These are phyloP conservation scores for Agrotis exclamationis DNA, from an alignment of 2,888 invertebrate species.

Conservation along the genomic window DNA sequence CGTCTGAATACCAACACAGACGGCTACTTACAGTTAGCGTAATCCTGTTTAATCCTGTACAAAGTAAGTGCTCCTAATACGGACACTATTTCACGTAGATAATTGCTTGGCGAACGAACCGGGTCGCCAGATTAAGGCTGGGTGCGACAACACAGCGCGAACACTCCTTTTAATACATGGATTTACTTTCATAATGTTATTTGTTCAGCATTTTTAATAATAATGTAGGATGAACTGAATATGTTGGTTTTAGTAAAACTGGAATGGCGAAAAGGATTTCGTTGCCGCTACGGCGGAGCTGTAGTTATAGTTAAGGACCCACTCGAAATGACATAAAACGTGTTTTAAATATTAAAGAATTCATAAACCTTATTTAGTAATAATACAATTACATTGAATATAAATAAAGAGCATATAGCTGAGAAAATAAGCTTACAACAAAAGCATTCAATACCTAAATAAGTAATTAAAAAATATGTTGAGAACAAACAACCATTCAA, in stretches of 20 bases:
- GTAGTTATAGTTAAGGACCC: slow-evolving; percentile 31
- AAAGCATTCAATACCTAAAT: slow-evolving; percentile 1
- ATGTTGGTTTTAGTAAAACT: slow-evolving; percentile 36
- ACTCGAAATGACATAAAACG: slow-evolving; percentile 5
- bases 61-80: slow-evolving; percentile 87
- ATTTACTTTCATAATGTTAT: slow-evolving; percentile 65
- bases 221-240: slow-evolving; percentile 46
- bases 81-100: slow-evolving; percentile 88
- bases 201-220: slow-evolving; percentile 61
- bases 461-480: slow-evolving; percentile 23
- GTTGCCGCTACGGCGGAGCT: neutral
- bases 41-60: slow-evolving; percentile 85
- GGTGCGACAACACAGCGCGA: slow-evolving; percentile 72
- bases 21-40: slow-evolving; percentile 83
- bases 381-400: neutral
- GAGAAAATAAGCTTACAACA: slow-evolving; percentile 5
- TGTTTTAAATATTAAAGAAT: neutral
- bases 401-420: neutral
- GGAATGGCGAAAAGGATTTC: slow-evolving; percentile 27
- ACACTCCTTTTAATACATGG: slow-evolving; percentile 73
- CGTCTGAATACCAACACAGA: slow-evolving; percentile 74
- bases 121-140: slow-evolving; percentile 77
- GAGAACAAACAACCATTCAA: slow-evolving; percentile 32
- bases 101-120: slow-evolving; percentile 85
- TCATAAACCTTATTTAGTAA: slow-evolving; percentile 5